Evolutionary conservation across 2,888 invertebrate genomes (phyloP), one percentile per base, ranked within the genome.

Genomic region (Agrochola lychnidis): DNA sequence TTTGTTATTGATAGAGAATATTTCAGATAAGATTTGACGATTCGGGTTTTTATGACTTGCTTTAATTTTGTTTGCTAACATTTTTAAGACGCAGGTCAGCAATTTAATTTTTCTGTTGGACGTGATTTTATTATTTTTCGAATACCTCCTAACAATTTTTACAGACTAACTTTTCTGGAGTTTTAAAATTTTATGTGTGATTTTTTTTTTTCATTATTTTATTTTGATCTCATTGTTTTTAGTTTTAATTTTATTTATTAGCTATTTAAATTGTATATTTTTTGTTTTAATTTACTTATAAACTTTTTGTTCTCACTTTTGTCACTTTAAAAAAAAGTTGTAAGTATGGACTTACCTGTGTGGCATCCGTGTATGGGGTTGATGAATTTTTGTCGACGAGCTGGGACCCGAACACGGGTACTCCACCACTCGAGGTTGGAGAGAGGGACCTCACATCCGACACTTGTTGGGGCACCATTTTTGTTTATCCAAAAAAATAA

Each of bases 311-410:
- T 73, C 78, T 81, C 77, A 82, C 77, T 81, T 83, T 78, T 63
- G 19, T 22, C 72, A 79, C 79, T 81, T 81, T 7, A 30, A 70
- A 82, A 70, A 70, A 78, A 81, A 79, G 30, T 80, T 61, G 14
- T 42, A 73, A 80, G 40, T 36, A 40, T 85, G n/a, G 84, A 97
- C 97, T 98, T 97, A 99, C 99, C 98, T 99, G 98, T 90, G 99
- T 99, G 84, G 99, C 99, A 97, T 99, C 99, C 92, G 99, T 99
- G 97, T 99, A 99, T 80, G 99, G 99, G 80, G 99, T 99, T 73
- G 98, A 97, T 53, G 99, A 99, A 94, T 98, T 98, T 96, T 98
- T 98, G 97, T 98, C 98, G 95, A 99, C 98, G 91, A 98, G 97
- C 94, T 98, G 98, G 77, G 99, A 99, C 90, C 99, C 99, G 96